Evolutionary conservation across 2,113 vertebrate species (phyloP).

Genomic region (Ariopsis seemanni): DNA sequence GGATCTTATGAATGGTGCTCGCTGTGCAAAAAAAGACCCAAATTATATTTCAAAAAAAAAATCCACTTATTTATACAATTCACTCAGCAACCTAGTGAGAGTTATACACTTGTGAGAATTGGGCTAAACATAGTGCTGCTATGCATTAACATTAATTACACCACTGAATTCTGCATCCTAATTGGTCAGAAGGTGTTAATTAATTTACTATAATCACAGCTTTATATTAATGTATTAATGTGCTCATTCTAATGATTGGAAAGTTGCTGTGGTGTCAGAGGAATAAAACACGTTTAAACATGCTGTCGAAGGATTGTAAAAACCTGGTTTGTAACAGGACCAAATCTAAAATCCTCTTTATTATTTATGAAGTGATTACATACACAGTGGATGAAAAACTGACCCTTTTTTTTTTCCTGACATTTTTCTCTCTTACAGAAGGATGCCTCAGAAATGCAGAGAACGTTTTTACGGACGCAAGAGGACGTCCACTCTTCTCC

Average conservation of each 20-base stretch:
- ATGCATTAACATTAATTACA: not conserved
- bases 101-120: not conserved
- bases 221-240: not conserved
- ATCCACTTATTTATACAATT: not conserved
- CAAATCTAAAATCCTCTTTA: not conserved
- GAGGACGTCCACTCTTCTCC: constrained; percentile 16
- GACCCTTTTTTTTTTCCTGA: not conserved
- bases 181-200: not conserved
- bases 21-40: too few relatives aligned
- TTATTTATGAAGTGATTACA: not conserved
- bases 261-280: not conserved
- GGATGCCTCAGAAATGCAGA: constrained; percentile 44
- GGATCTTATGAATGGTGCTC: too few relatives aligned
- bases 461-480: constrained; percentile 12
- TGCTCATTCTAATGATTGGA: not conserved
- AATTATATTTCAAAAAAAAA: too few relatives aligned
- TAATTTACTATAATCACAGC: not conserved
- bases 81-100: not conserved
- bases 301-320: too few relatives aligned
- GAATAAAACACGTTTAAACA: not conserved
- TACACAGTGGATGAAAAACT: not conserved
- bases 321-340: too few relatives aligned
- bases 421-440: constrained; percentile 28
- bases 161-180: not conserved
- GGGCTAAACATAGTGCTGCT: too few relatives aligned